Base-by-base conservation (phyloP, 1,140 invertebrate species). In the Calliphora vicina region DNA sequence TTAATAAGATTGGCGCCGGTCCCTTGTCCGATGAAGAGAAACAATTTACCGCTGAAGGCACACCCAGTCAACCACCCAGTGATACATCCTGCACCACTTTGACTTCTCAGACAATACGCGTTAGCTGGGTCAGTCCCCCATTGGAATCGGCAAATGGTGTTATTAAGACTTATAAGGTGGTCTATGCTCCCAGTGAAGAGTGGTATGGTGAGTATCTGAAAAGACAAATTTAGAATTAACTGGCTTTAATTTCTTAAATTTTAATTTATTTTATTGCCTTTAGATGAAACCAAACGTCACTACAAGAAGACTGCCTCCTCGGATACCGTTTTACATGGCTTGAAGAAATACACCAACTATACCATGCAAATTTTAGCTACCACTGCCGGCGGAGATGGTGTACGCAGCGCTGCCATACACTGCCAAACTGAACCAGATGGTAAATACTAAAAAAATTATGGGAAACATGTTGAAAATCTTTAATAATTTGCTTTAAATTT, bases 261-360 rank as follows among this genome's bases (percentile, higher is more conserved):
- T 45, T 45, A 43, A 45, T 80, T 23, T 25, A 45, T 57, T 50
- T 20, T 45, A 4, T 45, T 50, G 12, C 45, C 45, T 88, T 27
- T 82, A 96, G 97, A 98, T 91, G 97, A 98, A 88, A 96, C 96
- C 86, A 96, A 96, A 15, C 97, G 97, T 86, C 96, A 97, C 85
- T 96, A 96, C 2, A 97, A 97, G 91, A 97, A 97, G 84, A 97
- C 96, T 73, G 95, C 97, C 61, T 96, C 96, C 83, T 97, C 95
- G 88, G 97, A 98, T 91, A 97, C 97, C 1, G 97, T 97, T 87
- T 93, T 98, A 8, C 96, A 97, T 88, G 97, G 96, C 76, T 92
- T 99, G 27, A 96, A 97, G 90, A 98, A 98, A 90, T 99, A 95
- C 90, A 99, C 97, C 1, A 99, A 99, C 91, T 99, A 99, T 91